Evolutionary conservation across 2,888 invertebrate genomes (phyloP), one percentile per base, ranked within the genome.

Genomic region (Lepidochrysops patricia): DNA sequence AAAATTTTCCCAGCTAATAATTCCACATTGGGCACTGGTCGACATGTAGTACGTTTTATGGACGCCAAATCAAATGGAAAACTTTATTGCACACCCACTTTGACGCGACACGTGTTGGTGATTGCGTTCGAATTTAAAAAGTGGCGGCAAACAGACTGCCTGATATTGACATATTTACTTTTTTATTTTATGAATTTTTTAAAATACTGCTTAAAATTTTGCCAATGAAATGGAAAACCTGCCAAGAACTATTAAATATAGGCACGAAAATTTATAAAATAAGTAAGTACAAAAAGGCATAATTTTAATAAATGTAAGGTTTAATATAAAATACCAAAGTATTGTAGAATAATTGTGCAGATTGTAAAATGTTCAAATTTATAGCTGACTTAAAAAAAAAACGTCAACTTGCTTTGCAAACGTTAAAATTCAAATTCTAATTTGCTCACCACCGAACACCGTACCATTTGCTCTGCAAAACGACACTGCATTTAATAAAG

Each of bases 111-210:
- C 61, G 61, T 63, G 57, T 58, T 58, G 34, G 48, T 61, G 58
- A 61, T 61, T 63, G 61, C 70, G 67, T 72, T 68, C 67, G 72
- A 77, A 78, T 74, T 77, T 70, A 72, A 77, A 80, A 76, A 72
- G 66, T 56, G 56, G 61, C 64, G 69, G 64, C 77, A 77, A 79
- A 80, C 76, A 72, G 76, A 77, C 74, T 79, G 64, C 66, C 64
- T 72, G 66, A 77, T 76, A 74, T 67, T 63, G 64, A 68, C 67
- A 66, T 65, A n/a, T 32, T 37, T 29, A 43, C 43, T 23, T 43
- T 43, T 12, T n/a, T 23, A 43, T 52, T 52, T 52, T 52, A 52
- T 52, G 52, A 6, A 43, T 43, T 43, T 43, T 43, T 19, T 19
- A 43, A 29, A 43, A 23, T 15, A 7, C 7, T 7, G 37, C 7